Evolutionary conservation across 2,113 vertebrate species (phyloP), one percentile per base, ranked within the genome.

Genomic region (Campylomormyrus numenius): DNA sequence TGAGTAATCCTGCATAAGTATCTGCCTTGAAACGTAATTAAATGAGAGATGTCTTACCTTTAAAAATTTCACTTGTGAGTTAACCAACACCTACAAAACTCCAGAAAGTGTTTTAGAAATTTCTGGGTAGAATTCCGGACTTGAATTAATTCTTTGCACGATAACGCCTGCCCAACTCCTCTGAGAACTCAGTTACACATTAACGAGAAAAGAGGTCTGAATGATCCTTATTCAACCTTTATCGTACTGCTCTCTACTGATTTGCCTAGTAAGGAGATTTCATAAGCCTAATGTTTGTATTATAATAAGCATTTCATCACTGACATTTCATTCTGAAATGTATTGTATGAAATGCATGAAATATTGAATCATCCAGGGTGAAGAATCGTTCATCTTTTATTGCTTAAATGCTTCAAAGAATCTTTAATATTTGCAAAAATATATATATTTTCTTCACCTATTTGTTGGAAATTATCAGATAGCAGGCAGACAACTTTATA

Each of bases 81-180:
- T 85, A 85, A 49, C 42, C 24, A 48, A 48, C 83, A 85, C 21
- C 45, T 85, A 83, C 53, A 70, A 49, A 83, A 50, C 88, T 35
- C 66, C 42, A 80, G 35, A 42, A 42, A 80, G 66, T 83, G 62
- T 80, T 48, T 80, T 7, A 48, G 35, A 80, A 27, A 48, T 89
- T 80, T 89, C 58, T 70, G 45, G 88, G 74, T 17, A 77, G 70
- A 49, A 85, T 84, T 85, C 80, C 27, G 11, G 48, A 83, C 66
- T 84, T 42, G 6, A 27, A 89, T 89, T 89, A 89, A 89, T 89
- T 89, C 89, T 42, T 56, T 70, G 62, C 89, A 89, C 89, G 89
- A 42, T 84, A 50, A 39, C 89, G 52, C 50, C 70, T 74, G 70
- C n/a, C 56, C 45, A 83, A 80, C 46, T 27, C 19, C 35, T 77